Conservation (phyloP, 2,888 invertebrate species). For the Axea sp. region DNA sequence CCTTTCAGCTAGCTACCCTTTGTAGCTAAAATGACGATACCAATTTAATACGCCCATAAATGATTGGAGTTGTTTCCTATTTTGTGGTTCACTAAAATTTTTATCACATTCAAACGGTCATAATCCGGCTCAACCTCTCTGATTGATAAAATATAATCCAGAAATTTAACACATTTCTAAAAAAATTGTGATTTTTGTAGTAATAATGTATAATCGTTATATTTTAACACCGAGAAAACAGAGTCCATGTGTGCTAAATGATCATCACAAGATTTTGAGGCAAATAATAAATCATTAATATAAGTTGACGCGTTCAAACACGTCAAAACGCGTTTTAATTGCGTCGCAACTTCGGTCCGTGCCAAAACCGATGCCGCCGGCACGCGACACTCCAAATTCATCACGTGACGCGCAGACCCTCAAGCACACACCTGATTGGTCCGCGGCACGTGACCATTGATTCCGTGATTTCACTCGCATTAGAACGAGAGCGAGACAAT, state of each 20-base stretch:
- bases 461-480: no score
- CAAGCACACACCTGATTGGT: no score
- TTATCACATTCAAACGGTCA: neutral
- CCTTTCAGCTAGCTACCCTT: slow-evolving; percentile 27
- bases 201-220: slow-evolving; percentile 2
- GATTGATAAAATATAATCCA: slow-evolving; percentile 5
- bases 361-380: no score
- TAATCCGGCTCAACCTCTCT: neutral
- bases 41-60: slow-evolving; percentile 1
- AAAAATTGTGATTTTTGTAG: slow-evolving; percentile 4
- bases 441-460: no score
- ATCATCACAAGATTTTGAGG: neutral
- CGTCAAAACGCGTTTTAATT: no score
- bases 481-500: no score
- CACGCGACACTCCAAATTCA: no score
- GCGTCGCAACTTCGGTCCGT: no score
- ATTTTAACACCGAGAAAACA: neutral
- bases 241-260: neutral
- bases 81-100: slow-evolving; percentile 1
- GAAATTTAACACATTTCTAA: slow-evolving; percentile 8
- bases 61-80: slow-evolving; percentile 9
- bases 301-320: no score
- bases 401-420: no score
- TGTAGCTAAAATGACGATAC: neutral
- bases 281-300: slow-evolving; percentile 8